These are phyloP conservation scores for Atrina japonica DNA, from an alignment of 2,888 invertebrate genomes.

Conservation along the genomic window DNA sequence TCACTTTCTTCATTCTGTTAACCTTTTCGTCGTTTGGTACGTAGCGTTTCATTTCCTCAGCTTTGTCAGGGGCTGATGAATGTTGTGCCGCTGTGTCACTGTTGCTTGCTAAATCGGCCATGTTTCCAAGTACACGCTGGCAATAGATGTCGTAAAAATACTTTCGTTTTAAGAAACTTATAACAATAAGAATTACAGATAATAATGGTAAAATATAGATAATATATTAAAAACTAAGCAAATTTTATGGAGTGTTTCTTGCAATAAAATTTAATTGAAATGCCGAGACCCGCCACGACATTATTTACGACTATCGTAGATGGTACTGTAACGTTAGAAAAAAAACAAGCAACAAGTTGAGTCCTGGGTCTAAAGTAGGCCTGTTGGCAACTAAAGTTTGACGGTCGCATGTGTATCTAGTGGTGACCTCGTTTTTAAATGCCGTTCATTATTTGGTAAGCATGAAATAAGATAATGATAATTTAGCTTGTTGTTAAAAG, in stretches of 20 bases:
- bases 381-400: too few species aligned
- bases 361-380: too few species aligned
- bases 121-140: slow-evolving; percentile 48
- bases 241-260: too few species aligned
- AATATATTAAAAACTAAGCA: too few species aligned
- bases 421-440: too few species aligned
- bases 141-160: slow-evolving; percentile 42
- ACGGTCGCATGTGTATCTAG: too few species aligned
- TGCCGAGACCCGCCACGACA: slow-evolving; percentile 11
- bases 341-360: neutral
- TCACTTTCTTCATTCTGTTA: slow-evolving; percentile 25
- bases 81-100: neutral
- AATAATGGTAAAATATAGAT: too few species aligned
- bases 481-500: too few species aligned
- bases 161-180: neutral
- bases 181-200: neutral
- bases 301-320: slow-evolving; percentile 14
- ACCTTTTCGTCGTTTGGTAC: slow-evolving; percentile 18
- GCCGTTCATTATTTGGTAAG: too few species aligned
- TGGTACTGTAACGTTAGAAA: too few species aligned
- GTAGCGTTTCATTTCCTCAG: slow-evolving; percentile 15
- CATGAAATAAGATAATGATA: too few species aligned
- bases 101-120: slow-evolving; percentile 35
- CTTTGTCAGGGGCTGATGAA: neutral
- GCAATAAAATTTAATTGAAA: too few species aligned